Percentiles rank a stretch among this genome's conserved stretches.
Evolutionary conservation across 1,140 invertebrate genomes (phyloP).

Genomic region (Cotesia vestalis): DNA sequence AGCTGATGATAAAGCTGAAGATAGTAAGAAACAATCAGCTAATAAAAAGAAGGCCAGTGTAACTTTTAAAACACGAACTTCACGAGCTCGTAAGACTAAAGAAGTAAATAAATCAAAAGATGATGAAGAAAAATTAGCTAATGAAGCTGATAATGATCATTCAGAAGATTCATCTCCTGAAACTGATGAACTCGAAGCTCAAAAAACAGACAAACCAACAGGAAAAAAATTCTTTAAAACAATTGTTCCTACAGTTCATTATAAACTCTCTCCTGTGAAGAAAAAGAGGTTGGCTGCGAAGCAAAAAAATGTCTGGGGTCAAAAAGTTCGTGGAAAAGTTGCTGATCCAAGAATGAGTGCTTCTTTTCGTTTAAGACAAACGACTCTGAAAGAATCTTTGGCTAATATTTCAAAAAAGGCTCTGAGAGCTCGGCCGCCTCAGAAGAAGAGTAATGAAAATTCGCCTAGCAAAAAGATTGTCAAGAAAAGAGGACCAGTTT

Average conservation of each 20-base stretch:
- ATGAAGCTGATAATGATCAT: too few relatives aligned
- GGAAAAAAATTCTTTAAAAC: conserved; percentile 38
- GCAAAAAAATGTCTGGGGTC: background rate
- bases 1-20: too few relatives aligned
- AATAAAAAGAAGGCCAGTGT: too few relatives aligned
- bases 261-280: conserved; percentile 20
- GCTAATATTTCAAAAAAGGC: conserved; percentile 36
- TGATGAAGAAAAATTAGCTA: too few relatives aligned
- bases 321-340: background rate
- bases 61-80: too few relatives aligned
- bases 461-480: background rate
- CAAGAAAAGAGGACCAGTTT: conserved; percentile 38
- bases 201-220: background rate
- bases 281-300: background rate
- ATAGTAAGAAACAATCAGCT: too few relatives aligned
- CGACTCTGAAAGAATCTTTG: conserved; percentile 35
- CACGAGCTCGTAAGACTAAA: too few relatives aligned
- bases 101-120: too few relatives aligned
- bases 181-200: too few relatives aligned
- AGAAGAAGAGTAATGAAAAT: conserved; percentile 37
- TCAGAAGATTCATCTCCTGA: too few relatives aligned
- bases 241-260: background rate
- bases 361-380: conserved; percentile 24
- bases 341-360: background rate
- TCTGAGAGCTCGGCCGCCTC: conserved; percentile 21